Conservation (phyloP, 2,113 vertebrate species). For the Nannobrachium achirus region DNA sequence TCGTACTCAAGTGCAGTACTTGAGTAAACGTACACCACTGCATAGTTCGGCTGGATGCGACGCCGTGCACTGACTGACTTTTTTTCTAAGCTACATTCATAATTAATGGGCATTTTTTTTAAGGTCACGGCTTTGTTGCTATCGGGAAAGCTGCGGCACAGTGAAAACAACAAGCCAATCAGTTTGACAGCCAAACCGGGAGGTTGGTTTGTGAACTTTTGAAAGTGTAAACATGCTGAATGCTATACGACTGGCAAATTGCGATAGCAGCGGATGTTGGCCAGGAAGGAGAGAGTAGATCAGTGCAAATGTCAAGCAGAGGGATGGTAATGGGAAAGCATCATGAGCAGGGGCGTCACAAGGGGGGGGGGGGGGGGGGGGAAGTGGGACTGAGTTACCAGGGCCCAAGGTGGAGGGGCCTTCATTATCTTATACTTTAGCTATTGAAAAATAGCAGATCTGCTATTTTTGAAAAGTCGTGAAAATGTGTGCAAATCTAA, state of each 20-base stretch:
- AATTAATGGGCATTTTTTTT: conserved; percentile 58
- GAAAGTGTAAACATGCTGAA: conserved; percentile 60
- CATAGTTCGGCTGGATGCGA: conserved; percentile 35
- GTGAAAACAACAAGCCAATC: conserved; percentile 49
- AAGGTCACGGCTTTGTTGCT: conserved; percentile 57
- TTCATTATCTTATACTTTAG: no score
- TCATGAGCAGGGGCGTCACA: no score
- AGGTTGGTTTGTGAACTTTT: conserved; percentile 57
- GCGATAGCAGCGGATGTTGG: conserved; percentile 54
- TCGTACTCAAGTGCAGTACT: no score
- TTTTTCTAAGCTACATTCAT: conserved; percentile 49
- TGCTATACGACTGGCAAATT: conserved; percentile 41
- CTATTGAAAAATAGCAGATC: no score
- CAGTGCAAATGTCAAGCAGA: conserved; percentile 50
- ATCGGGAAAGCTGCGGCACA: conserved; percentile 20
- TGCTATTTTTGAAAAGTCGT: no score
- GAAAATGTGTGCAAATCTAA: no score
- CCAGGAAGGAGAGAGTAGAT: conserved; percentile 44
- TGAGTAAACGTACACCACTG: no score
- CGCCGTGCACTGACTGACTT: conserved; percentile 40
- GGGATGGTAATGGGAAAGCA: conserved; percentile 12
- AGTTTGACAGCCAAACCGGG: conserved; percentile 47
- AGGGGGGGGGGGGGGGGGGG: conserved; percentile 10
- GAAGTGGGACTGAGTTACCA: conserved; percentile 16
- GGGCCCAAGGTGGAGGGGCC: no score